These are phyloP conservation scores for Himantopus leucocephalus DNA, from an alignment of 2,113 vertebrate species.

Conservation along the genomic window DNA sequence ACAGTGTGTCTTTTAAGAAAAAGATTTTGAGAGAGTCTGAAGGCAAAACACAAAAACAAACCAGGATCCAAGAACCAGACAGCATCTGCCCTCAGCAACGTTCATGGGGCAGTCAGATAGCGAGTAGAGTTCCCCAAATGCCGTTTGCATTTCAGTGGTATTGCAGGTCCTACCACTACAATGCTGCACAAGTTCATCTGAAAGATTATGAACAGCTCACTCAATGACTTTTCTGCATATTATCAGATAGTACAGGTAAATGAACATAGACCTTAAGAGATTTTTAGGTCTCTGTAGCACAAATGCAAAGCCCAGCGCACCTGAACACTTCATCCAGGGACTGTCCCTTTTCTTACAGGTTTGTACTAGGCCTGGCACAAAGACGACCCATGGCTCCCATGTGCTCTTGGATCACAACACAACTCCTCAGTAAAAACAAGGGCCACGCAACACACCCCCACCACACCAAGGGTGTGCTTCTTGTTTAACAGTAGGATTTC, in stretches of 20 bases:
- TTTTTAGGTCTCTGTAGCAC: background rate
- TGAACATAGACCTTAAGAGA: background rate
- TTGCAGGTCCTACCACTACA: background rate
- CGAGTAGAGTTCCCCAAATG: background rate
- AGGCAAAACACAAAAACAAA: background rate
- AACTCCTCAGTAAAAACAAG: background rate
- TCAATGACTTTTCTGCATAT: background rate
- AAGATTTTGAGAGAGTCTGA: background rate
- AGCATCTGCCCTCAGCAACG: background rate
- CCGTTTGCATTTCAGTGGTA: background rate
- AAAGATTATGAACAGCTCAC: background rate
- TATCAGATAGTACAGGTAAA: background rate
- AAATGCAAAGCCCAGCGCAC: background rate
- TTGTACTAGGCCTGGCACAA: background rate
- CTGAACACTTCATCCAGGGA: background rate
- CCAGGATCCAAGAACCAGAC: background rate
- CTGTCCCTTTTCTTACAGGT: background rate
- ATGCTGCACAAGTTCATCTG: background rate
- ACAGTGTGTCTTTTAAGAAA: background rate
- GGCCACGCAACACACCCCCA: background rate
- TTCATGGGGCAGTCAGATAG: background rate
- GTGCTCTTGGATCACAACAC: background rate
- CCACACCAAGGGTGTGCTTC: fast-evolving
- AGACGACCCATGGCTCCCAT: fast-evolving
- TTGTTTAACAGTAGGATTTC: background rate